phyloP scores from a whole-genome alignment of 2,888 invertebrate species.

The Trachelus tabidus region DNA sequence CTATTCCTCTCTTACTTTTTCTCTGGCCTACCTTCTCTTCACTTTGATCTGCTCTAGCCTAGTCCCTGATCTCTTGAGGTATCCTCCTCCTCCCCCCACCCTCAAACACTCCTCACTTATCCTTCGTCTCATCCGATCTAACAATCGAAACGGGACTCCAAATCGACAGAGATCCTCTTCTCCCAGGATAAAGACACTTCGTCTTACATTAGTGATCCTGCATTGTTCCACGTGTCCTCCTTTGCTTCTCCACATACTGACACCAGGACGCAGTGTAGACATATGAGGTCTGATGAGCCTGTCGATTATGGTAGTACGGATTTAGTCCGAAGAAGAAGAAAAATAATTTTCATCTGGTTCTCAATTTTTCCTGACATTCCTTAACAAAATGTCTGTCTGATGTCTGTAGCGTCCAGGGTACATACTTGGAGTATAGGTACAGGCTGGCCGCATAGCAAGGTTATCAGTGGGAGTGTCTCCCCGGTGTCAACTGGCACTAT shows the following conservation, averaged over 20 bases:
- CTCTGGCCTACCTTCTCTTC: neutral
- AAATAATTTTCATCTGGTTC: neutral
- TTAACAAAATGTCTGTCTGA: neutral
- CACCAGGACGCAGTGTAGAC: neutral
- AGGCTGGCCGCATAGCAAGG: conserved; percentile 35
- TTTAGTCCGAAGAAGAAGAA: neutral
- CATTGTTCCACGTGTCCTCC: neutral
- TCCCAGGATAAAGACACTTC: neutral
- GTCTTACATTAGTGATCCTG: neutral
- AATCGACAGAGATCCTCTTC: neutral
- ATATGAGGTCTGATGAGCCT: neutral
- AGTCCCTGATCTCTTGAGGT: neutral
- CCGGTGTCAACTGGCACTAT: conserved; percentile 59
- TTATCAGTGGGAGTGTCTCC: conserved; percentile 56
- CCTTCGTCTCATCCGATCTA: neutral
- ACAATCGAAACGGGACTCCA: neutral
- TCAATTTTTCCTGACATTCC: neutral
- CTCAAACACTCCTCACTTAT: neutral
- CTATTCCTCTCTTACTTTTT: neutral
- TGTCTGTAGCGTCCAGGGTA: neutral
- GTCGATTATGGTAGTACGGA: neutral
- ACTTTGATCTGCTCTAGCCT: neutral
- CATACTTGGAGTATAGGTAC: neutral
- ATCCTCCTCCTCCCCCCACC: neutral
- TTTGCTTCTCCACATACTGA: neutral